Conservation (phyloP, 2,797 vertebrate species). For the Spinus pinus region DNA sequence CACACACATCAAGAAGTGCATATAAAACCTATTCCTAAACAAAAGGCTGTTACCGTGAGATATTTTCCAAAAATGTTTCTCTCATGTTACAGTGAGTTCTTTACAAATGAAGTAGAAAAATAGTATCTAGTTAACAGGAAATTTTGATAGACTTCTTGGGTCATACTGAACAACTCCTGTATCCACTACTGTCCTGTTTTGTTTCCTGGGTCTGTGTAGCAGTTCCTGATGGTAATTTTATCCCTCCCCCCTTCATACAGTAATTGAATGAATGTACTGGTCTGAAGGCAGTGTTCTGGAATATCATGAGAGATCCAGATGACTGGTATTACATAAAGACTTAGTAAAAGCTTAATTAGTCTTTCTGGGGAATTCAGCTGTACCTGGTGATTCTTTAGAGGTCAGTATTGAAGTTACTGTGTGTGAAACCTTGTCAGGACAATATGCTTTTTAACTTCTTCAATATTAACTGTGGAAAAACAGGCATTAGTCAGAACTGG, state of each 20-base stretch:
- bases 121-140: not conserved
- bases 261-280: not conserved
- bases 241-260: accelerated
- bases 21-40: not conserved
- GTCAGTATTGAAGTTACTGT: not conserved
- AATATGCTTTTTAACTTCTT: not conserved
- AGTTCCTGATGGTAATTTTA: not conserved
- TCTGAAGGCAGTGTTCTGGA: not conserved
- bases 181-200: not conserved
- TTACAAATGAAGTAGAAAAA: not conserved
- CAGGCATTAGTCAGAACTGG: not conserved
- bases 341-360: not conserved
- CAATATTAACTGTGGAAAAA: not conserved
- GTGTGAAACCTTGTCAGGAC: not conserved
- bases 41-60: not conserved
- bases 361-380: not conserved
- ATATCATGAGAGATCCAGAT: not conserved
- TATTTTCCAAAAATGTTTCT: not conserved
- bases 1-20: not conserved
- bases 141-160: not conserved
- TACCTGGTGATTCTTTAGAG: not conserved
- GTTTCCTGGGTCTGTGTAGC: not conserved
- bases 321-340: not conserved
- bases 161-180: not conserved
- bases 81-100: not conserved